A percentile compares a stretch with the other conserved stretches of the same genome.
Evolutionary conservation across 2,113 vertebrate species (phyloP).

Genomic region (Chaetorhynchus papuensis): DNA sequence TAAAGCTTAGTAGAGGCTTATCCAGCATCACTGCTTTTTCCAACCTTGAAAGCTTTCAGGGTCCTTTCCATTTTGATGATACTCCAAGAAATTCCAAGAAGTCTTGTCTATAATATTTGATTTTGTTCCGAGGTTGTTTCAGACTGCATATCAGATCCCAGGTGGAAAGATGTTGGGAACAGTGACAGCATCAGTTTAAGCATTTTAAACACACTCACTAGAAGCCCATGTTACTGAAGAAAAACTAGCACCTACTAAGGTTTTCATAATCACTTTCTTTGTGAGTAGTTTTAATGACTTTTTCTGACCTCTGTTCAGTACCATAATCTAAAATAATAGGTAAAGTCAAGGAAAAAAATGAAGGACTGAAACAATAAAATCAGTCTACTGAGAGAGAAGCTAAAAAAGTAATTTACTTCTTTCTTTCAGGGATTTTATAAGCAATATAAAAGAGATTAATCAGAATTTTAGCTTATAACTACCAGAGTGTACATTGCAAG

Average conservation of each 20-base stretch:
- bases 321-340: background rate
- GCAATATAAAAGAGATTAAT: background rate
- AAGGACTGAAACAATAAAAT: background rate
- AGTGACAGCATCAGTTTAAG: background rate
- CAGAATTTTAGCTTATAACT: background rate
- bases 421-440: background rate
- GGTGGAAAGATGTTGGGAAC: background rate
- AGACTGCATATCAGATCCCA: background rate
- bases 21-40: background rate
- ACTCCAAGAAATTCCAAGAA: background rate
- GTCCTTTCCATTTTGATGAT: background rate
- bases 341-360: background rate
- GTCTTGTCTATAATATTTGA: background rate
- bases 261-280: background rate
- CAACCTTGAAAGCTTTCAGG: background rate
- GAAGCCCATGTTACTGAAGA: background rate
- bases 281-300: background rate
- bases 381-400: background rate
- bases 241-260: background rate
- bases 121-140: background rate
- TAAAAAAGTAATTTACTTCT: background rate
- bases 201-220: background rate
- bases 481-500: background rate
- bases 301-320: background rate
- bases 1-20: background rate